Conservation (phyloP, 2,888 invertebrate species). For the Entomobrya multifasciata region DNA sequence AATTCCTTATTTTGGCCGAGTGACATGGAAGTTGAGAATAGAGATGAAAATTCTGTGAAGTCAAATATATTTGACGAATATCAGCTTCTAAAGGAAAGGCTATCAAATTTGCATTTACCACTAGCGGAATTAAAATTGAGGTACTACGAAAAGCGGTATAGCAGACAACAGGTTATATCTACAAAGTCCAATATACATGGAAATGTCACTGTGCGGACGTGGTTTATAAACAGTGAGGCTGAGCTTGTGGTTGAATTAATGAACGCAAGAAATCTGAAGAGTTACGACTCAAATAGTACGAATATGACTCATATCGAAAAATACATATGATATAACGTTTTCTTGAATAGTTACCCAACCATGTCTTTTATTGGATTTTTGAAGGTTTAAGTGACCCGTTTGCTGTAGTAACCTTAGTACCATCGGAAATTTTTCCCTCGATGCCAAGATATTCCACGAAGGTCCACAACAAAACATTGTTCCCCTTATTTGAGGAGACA, state of each 20-base stretch:
- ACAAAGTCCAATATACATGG: constrained; percentile 49
- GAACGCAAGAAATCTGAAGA: constrained; percentile 82
- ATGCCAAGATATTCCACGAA: constrained; percentile 81
- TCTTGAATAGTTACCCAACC: too few species aligned
- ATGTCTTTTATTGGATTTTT: background rate
- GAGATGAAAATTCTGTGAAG: background rate
- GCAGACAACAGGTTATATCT: constrained; percentile 19
- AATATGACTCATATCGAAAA: background rate
- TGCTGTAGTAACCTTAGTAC: constrained; percentile 83
- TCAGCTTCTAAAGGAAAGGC: constrained; percentile 10
- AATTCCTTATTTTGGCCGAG: constrained; percentile 62
- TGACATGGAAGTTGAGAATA: background rate
- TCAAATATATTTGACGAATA: constrained; percentile 37
- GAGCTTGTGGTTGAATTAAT: constrained; percentile 82
- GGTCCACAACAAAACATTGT: constrained; percentile 83
- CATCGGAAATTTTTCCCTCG: constrained; percentile 82
- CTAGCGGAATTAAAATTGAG: constrained; percentile 53
- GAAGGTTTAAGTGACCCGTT: constrained; percentile 83
- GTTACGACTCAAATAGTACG: constrained; percentile 83
- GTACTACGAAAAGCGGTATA: constrained; percentile 47
- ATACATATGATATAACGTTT: background rate
- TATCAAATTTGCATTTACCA: constrained; percentile 22
- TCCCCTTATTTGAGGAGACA: constrained; percentile 84
- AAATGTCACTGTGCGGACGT: constrained; percentile 53
- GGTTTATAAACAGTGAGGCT: constrained; percentile 34